Evolutionary conservation across 2,888 invertebrate species (phyloP).

Genomic region (Idaea straminata): DNA sequence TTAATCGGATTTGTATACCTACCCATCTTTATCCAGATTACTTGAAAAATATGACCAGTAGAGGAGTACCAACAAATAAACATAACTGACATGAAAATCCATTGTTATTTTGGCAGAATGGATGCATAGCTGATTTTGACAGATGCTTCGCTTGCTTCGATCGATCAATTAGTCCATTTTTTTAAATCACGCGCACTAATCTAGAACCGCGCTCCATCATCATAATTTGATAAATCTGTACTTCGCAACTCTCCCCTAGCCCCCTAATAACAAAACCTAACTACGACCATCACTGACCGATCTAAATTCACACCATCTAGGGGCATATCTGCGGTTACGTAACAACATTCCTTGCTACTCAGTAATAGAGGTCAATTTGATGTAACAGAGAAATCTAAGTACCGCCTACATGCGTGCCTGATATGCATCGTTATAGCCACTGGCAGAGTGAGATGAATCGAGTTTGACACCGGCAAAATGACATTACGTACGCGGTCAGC

Average conservation of each 20-base stretch:
- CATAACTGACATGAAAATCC: too few species aligned
- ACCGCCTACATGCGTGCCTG: not conserved
- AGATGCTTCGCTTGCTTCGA: too few species aligned
- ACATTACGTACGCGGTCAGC: not conserved
- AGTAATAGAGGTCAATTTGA: constrained; percentile 1
- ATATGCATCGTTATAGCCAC: not conserved
- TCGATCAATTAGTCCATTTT: too few species aligned
- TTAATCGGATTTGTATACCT: too few species aligned
- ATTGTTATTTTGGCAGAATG: too few species aligned
- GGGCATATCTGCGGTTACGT: not conserved
- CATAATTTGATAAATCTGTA: not conserved
- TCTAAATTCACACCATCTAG: not conserved
- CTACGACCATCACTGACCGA: not conserved
- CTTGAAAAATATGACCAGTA: too few species aligned
- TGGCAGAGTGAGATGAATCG: not conserved
- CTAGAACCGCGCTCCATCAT: too few species aligned
- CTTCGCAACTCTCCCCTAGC: not conserved
- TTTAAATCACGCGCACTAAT: too few species aligned
- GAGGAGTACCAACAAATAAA: too few species aligned
- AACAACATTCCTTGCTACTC: not conserved
- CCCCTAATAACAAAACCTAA: not conserved
- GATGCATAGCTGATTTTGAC: too few species aligned
- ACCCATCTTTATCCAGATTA: too few species aligned
- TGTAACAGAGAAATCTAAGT: constrained; percentile 1
- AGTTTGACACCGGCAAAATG: not conserved